These are phyloP conservation scores for Chiloscyllium plagiosum DNA, from an alignment of 2,113 vertebrate genomes.

Conservation along the genomic window DNA sequence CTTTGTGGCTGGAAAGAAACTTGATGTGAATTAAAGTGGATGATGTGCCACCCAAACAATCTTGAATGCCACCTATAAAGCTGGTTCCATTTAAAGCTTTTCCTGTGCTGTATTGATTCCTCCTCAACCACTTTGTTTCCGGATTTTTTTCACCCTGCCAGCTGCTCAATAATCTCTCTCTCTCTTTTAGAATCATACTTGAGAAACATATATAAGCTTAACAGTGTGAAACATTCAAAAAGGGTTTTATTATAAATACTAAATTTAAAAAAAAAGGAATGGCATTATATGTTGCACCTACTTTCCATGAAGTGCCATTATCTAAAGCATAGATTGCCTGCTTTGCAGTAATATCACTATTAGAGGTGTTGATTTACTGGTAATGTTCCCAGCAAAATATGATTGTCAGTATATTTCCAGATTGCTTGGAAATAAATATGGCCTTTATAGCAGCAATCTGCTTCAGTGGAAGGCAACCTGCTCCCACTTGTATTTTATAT, in stretches of 20 bases:
- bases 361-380: neutral
- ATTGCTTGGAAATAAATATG: neutral
- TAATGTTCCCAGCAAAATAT: conserved; percentile 12
- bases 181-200: neutral
- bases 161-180: neutral
- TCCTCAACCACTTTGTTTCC: neutral
- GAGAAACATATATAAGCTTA: too few relatives aligned
- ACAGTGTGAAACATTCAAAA: neutral
- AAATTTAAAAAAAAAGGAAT: neutral
- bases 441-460: neutral
- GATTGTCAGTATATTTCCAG: neutral
- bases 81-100: neutral
- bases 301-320: neutral
- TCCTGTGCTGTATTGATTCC: neutral
- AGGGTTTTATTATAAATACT: neutral
- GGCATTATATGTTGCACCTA: neutral
- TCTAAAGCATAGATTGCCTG: neutral
- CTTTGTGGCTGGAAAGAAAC: neutral
- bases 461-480: neutral
- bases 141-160: neutral
- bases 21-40: conserved; percentile 4
- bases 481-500: neutral
- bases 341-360: neutral
- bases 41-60: neutral
- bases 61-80: neutral